Evolutionary conservation across 1,140 invertebrate genomes (phyloP).

Genomic region (Drosophila bipectinata): DNA sequence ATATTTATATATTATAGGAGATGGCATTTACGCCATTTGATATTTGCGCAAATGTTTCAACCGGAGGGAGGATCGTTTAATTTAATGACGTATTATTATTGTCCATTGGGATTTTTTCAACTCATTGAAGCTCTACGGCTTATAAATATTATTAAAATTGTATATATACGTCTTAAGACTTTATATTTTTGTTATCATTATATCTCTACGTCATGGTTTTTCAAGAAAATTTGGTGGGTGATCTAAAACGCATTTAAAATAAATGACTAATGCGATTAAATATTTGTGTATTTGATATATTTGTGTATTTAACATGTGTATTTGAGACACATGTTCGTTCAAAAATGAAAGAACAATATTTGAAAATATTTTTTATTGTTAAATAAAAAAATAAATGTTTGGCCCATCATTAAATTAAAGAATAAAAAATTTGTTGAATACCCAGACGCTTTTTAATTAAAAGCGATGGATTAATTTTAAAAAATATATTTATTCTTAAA

Average conservation of each 20-base stretch:
- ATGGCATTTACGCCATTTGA: slow-evolving; percentile 7
- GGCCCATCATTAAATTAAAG: not conserved
- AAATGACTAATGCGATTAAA: not conserved
- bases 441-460: not conserved
- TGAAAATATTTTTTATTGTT: not conserved
- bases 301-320: too few relatives aligned
- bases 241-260: not conserved
- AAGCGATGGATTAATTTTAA: not conserved
- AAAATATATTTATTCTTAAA: not conserved
- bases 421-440: not conserved
- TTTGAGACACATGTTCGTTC: not conserved
- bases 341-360: not conserved
- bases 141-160: not conserved
- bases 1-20: slow-evolving; percentile 12
- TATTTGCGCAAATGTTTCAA: slow-evolving; percentile 35
- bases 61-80: not conserved
- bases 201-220: not conserved
- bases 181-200: too few relatives aligned
- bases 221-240: not conserved
- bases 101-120: not conserved
- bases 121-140: not conserved
- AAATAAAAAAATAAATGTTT: not conserved
- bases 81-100: slow-evolving; percentile 23
- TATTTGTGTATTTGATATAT: not conserved
- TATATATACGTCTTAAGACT: too few relatives aligned